phyloP scores from a whole-genome alignment of 2,888 invertebrate genomes.

The Apamea monoglypha region DNA sequence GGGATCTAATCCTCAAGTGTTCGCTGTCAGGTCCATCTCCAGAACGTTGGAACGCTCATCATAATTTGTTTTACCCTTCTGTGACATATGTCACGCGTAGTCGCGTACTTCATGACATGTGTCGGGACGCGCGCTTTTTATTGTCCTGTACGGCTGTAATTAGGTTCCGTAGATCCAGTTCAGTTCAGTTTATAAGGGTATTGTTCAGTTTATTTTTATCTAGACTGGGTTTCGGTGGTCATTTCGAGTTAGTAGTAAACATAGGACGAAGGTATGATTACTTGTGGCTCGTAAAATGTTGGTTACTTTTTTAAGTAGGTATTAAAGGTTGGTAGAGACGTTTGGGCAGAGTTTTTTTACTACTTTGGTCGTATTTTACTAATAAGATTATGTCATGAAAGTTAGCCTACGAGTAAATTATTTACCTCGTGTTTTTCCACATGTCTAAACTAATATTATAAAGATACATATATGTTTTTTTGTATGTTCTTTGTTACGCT shows the following conservation, averaged over 20 bases:
- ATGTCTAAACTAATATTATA: neutral
- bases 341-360: constrained; percentile 5
- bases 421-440: neutral
- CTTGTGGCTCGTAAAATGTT: constrained; percentile 30
- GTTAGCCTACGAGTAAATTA: neutral
- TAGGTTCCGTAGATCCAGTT: constrained; percentile 23
- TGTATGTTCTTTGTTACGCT: neutral
- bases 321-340: constrained; percentile 14
- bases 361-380: neutral
- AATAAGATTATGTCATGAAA: neutral
- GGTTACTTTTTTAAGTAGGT: constrained; percentile 33
- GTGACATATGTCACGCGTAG: constrained; percentile 54
- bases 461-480: neutral
- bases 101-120: constrained; percentile 51
- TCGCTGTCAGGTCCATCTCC: constrained; percentile 36
- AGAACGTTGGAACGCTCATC: constrained; percentile 49
- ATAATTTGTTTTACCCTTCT: constrained; percentile 62
- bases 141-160: constrained; percentile 43
- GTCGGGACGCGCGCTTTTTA: constrained; percentile 43
- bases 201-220: constrained; percentile 25
- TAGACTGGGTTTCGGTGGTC: neutral
- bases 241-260: constrained; percentile 23
- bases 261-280: constrained; percentile 14
- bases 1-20: constrained; percentile 37
- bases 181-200: constrained; percentile 28